Evolutionary conservation across 2,797 vertebrate genomes (phyloP).

Genomic region (Trematomus bernacchii): DNA sequence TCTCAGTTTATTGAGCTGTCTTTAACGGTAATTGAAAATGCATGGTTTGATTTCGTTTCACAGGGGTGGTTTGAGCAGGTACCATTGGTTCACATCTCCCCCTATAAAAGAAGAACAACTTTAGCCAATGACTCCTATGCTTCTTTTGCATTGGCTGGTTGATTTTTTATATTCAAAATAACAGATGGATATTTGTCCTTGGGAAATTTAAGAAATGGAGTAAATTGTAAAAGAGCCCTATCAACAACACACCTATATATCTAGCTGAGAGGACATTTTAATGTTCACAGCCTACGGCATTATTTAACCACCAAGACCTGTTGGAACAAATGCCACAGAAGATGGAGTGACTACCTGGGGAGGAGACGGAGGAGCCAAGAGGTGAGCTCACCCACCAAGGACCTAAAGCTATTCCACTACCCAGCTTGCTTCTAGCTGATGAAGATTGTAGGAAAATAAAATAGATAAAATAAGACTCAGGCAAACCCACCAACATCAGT

Average conservation of each 20-base stretch:
- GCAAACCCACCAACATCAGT: too few species aligned
- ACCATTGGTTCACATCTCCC: neutral
- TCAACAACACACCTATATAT: constrained; percentile 7
- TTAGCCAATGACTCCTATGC: neutral
- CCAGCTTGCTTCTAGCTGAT: too few species aligned
- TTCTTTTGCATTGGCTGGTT: neutral
- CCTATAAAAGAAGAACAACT: neutral
- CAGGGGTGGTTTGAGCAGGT: neutral
- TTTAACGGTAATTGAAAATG: neutral
- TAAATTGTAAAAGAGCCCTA: neutral
- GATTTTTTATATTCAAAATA: constrained; percentile 1
- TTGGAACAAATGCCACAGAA: too few species aligned
- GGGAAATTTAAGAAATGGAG: neutral
- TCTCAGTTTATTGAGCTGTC: neutral
- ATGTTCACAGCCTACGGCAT: too few species aligned
- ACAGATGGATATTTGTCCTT: neutral
- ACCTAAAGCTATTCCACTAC: too few species aligned
- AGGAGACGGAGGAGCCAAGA: too few species aligned
- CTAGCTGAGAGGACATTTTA: neutral
- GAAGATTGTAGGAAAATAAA: too few species aligned
- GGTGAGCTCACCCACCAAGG: too few species aligned
- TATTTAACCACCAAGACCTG: too few species aligned
- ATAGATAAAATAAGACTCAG: too few species aligned
- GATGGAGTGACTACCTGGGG: too few species aligned
- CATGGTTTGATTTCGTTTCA: neutral